Base-by-base conservation (phyloP, 2,797 vertebrate genomes). In the Loriculus beryllinus region DNA sequence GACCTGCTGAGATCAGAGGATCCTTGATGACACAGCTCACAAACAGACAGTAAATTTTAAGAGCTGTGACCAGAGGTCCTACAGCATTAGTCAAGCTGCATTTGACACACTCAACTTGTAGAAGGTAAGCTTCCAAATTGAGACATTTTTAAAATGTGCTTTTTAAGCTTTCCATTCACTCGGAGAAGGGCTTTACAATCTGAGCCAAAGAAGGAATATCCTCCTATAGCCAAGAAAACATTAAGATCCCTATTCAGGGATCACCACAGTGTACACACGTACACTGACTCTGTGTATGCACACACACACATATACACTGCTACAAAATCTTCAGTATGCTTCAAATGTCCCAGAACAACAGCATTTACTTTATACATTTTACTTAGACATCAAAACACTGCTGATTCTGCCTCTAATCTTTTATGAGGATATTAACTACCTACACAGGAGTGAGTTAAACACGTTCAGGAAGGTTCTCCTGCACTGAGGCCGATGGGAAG, bases 1-100 rank as follows among this genome's bases (percentile, higher is more conserved):
- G 70, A 79, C 26, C 14, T 70, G 86, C 83, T 67, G 94, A 77
- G 82, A 91, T 80, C 76, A 93, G 92, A 96, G 70, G 92, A 59
- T 15, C 47, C 45, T 75, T 15, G 26, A 94, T 47, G 72, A 82
- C 74, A 86, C 0, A 0, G 86, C 51, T 91, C 47, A 92, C 90
- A 93, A 80, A 57, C 43, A 63, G 60, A 31, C 83, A 79, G 28
- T 43, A 22, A 59, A 57, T 20, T 80, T 88, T 72, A 88, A 86
- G 57, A 93, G 89, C 69, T 92, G 74, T n/a, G 28, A 69, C 60
- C 57, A 81, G 82, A 80, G 13, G 33, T 29, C 79, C 40, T 63
- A 59, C 23, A 77, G 69, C 51, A 64, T 39, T 82, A 67, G 59
- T 48, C 67, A 64, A 91, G 68, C n/a, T 1, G 2, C 54, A 54